A percentile compares a stretch with the other conserved stretches of the same genome.
These are phyloP conservation scores for Trichopria drosophilae DNA, from an alignment of 2,888 invertebrate genomes.

Conservation along the genomic window DNA sequence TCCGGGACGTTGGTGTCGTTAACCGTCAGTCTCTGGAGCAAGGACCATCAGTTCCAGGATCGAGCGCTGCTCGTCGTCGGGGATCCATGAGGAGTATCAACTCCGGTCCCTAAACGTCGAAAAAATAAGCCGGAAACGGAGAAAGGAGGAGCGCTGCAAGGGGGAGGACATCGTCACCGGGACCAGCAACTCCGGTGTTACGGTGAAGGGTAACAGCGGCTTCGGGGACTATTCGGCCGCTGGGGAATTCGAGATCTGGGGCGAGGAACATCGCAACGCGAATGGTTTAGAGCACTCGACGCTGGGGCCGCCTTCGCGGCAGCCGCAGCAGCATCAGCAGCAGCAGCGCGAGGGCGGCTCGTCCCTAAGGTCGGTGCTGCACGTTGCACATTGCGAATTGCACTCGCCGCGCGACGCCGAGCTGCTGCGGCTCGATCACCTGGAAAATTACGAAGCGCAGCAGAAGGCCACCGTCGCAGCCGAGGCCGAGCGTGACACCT, in stretches of 20 bases:
- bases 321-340: constrained; percentile 38
- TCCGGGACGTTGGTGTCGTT: neutral
- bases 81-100: too few species aligned
- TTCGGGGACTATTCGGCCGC: constrained; percentile 57
- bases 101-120: too few species aligned
- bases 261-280: constrained; percentile 50
- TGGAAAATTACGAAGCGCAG: constrained; percentile 49
- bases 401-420: constrained; percentile 56
- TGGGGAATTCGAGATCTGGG: constrained; percentile 57
- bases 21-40: too few species aligned
- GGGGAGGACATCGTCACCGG: constrained; percentile 35
- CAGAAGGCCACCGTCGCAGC: constrained; percentile 35
- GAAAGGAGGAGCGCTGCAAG: constrained; percentile 34
- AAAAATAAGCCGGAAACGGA: constrained; percentile 35
- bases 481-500: constrained; percentile 45
- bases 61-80: too few species aligned
- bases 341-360: constrained; percentile 54
- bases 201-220: constrained; percentile 57
- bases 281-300: constrained; percentile 48
- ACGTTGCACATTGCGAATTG: constrained; percentile 56
- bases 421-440: constrained; percentile 53
- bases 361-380: constrained; percentile 53
- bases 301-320: constrained; percentile 39
- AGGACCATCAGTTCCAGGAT: too few species aligned
- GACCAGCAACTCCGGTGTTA: constrained; percentile 37